Percentiles rank a stretch among this genome's conserved stretches.
phyloP scores from a whole-genome alignment of 2,797 vertebrate genomes.

The Chromobotia macracanthus region DNA sequence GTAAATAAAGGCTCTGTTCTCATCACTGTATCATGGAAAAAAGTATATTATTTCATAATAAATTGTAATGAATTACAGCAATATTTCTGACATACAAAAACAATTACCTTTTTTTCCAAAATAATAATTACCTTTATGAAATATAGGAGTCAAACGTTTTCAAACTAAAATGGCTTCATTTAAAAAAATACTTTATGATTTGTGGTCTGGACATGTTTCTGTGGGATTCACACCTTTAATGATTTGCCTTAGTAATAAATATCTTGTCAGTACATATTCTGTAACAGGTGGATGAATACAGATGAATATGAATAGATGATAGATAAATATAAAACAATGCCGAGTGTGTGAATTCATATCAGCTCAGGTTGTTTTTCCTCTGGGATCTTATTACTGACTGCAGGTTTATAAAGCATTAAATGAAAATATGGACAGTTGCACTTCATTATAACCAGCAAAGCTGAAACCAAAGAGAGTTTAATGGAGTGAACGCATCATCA shows the following conservation, averaged over 20 bases:
- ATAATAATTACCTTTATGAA: neutral
- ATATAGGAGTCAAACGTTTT: too few relatives aligned
- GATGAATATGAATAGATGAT: neutral
- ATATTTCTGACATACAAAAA: too few relatives aligned
- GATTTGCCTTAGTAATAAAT: neutral
- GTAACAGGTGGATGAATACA: neutral
- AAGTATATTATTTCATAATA: neutral
- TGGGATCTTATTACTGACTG: constrained; percentile 50
- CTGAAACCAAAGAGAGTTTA: constrained; percentile 18
- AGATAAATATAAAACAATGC: constrained; percentile 9
- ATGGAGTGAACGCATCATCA: constrained; percentile 16
- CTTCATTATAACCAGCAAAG: constrained; percentile 36
- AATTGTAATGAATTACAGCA: neutral
- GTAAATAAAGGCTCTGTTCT: too few relatives aligned
- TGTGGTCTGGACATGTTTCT: neutral
- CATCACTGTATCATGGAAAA: too few relatives aligned
- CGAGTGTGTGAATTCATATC: constrained; percentile 29
- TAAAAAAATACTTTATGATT: too few relatives aligned
- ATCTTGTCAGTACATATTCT: neutral
- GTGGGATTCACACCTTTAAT: neutral
- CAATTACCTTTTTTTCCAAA: neutral
- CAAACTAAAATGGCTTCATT: too few relatives aligned
- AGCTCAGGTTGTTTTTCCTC: constrained; percentile 27
- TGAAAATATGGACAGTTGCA: constrained; percentile 42
- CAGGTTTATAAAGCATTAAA: constrained; percentile 45